phyloP scores from a whole-genome alignment of 2,113 vertebrate species.

The Nothoprocta pentlandii region DNA sequence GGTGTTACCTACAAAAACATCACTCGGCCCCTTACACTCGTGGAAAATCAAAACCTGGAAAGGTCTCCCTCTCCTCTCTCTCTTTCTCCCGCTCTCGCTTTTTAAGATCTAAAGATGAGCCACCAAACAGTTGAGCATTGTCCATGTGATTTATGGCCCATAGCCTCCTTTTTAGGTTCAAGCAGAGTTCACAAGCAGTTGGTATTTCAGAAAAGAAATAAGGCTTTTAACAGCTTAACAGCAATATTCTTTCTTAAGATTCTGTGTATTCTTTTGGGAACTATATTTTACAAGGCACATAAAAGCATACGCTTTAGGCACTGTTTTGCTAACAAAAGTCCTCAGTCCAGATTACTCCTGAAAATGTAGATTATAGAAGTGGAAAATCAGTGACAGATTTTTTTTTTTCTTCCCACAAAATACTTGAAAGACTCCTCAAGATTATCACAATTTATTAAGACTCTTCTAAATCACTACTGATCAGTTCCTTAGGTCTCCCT shows the following conservation, averaged over 20 bases:
- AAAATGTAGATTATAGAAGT: constrained; percentile 21
- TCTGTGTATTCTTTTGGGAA: constrained; percentile 61
- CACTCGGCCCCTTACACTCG: constrained; percentile 37
- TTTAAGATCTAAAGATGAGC: constrained; percentile 84
- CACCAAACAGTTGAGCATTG: constrained; percentile 89
- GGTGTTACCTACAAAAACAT: constrained; percentile 65
- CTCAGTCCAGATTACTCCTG: background rate
- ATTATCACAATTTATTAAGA: background rate
- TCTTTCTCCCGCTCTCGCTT: constrained; percentile 43
- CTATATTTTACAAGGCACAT: constrained; percentile 56
- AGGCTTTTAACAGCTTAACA: constrained; percentile 75
- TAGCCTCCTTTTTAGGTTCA: constrained; percentile 86
- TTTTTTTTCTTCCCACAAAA: constrained; percentile 12
- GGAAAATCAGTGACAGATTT: background rate
- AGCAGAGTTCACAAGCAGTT: constrained; percentile 89
- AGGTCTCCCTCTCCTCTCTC: constrained; percentile 3
- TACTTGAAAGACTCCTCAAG: constrained; percentile 17
- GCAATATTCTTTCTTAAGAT: constrained; percentile 73
- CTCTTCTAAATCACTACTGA: background rate
- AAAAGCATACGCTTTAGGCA: constrained; percentile 35
- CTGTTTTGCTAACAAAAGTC: constrained; percentile 46
- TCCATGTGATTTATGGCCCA: constrained; percentile 89
- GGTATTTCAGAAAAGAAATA: constrained; percentile 85
- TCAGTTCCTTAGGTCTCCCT: background rate
- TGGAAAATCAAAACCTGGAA: constrained; percentile 75